phyloP scores from a whole-genome alignment of 2,797 vertebrate species.

The Anguilla pacifica region DNA sequence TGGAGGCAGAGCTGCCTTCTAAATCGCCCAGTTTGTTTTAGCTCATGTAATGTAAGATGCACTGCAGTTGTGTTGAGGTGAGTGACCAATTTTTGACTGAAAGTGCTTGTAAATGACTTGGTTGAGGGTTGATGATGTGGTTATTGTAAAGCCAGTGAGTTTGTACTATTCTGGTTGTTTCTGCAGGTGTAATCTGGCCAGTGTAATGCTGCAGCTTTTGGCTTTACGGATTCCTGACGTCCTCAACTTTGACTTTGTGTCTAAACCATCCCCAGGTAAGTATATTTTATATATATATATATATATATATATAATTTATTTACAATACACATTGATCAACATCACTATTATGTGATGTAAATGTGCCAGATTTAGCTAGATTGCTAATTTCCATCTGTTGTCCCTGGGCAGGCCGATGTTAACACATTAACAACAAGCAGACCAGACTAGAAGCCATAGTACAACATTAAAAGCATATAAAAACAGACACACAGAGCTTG shows the following conservation, averaged over 20 bases:
- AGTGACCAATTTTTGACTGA: neutral
- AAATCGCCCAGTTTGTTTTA: neutral
- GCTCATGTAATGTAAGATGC: neutral
- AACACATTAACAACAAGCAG: no score
- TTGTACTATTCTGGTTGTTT: neutral
- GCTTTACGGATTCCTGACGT: conserved; percentile 89
- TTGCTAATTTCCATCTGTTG: no score
- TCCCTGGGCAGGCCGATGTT: no score
- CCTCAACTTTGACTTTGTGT: conserved; percentile 96
- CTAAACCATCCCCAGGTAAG: conserved; percentile 92
- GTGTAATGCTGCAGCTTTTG: conserved; percentile 91
- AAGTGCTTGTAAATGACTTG: neutral
- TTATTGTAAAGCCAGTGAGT: neutral
- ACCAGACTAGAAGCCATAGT: no score
- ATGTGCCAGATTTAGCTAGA: no score
- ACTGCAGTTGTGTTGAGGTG: neutral
- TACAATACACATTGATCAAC: no score
- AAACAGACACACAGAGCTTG: no score
- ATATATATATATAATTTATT: no score
- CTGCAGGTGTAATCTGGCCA: conserved; percentile 88
- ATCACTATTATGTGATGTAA: no score
- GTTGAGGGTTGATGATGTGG: neutral
- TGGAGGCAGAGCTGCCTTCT: neutral
- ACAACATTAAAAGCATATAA: no score
- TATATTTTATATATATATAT: neutral